A percentile compares a stretch with the other conserved stretches of the same genome.
phyloP scores from a whole-genome alignment of 2,113 vertebrate species.

The Montifringilla adamsi region DNA sequence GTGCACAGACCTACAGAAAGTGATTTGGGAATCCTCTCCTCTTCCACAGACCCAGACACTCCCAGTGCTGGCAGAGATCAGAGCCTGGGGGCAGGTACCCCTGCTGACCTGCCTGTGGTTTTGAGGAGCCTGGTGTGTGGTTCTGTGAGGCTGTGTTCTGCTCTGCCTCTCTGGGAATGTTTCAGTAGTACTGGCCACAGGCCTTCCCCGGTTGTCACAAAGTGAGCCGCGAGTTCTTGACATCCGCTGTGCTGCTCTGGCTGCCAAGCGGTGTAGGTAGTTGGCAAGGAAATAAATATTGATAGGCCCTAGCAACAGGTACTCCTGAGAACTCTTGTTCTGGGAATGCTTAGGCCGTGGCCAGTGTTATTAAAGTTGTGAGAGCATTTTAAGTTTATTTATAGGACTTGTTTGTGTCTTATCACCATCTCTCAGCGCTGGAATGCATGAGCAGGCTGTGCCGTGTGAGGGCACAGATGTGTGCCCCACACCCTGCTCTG shows the following conservation, averaged over 20 bases:
- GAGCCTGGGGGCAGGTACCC: neutral
- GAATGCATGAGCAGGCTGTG: neutral
- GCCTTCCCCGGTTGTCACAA: neutral
- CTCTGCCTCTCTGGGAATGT: conserved; percentile 10
- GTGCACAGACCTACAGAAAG: accelerated
- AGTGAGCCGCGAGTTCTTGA: conserved; percentile 2
- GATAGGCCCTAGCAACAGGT: conserved; percentile 50
- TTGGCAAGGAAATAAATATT: conserved; percentile 48
- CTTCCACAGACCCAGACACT: neutral
- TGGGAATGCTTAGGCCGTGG: neutral
- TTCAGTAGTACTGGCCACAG: neutral
- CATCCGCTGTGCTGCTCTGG: conserved; percentile 26
- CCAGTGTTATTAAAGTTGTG: neutral
- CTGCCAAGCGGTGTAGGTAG: conserved; percentile 33
- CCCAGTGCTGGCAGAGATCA: neutral
- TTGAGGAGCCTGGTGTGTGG: conserved; percentile 19
- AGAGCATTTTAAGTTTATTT: conserved; percentile 27
- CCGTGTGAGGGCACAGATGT: neutral
- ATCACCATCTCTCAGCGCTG: neutral
- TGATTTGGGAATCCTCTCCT: neutral
- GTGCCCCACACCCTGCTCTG: neutral
- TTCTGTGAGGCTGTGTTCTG: neutral
- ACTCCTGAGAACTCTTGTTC: conserved; percentile 27
- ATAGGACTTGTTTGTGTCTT: conserved; percentile 14
- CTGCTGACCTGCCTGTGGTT: conserved; percentile 13